phyloP scores from a whole-genome alignment of 2,797 vertebrate genomes.

The Syngnathus acus region DNA sequence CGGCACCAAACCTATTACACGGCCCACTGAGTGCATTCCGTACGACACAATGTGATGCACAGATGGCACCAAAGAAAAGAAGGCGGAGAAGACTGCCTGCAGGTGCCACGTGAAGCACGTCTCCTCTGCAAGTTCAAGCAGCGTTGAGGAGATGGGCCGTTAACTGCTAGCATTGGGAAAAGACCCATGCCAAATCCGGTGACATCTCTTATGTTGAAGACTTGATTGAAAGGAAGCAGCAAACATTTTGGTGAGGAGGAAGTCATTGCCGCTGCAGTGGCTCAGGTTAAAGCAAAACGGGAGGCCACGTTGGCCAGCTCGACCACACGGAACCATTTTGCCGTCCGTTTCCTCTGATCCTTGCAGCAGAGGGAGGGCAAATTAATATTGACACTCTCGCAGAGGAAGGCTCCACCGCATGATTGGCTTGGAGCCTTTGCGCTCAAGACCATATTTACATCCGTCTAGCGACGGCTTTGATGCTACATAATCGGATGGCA shows the following conservation, averaged over 20 bases:
- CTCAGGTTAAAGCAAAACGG: too few species aligned
- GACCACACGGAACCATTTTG: background rate
- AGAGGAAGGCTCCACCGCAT: background rate
- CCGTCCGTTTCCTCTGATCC: background rate
- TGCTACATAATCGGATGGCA: background rate
- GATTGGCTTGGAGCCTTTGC: background rate
- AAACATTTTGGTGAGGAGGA: background rate
- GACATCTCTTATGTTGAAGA: too few species aligned
- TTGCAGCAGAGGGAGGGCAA: background rate
- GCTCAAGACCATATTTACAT: background rate
- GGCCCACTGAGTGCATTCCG: slow-evolving; percentile 42
- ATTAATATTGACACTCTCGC: background rate
- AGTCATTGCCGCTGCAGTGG: background rate
- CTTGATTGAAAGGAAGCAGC: background rate
- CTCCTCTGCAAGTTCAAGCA: background rate
- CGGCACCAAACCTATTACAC: slow-evolving; percentile 33
- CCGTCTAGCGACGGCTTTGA: background rate
- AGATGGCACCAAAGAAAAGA: slow-evolving; percentile 24
- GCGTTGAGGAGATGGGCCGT: background rate
- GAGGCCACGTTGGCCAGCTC: too few species aligned
- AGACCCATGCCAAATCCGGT: too few species aligned
- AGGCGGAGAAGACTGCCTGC: slow-evolving; percentile 16
- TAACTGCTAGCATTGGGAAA: too few species aligned
- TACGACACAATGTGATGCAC: slow-evolving; percentile 29
- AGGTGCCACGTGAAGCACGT: slow-evolving; percentile 11